Evolutionary conservation across 2,888 invertebrate species (phyloP).

Genomic region (Ecliptopera silaceata): DNA sequence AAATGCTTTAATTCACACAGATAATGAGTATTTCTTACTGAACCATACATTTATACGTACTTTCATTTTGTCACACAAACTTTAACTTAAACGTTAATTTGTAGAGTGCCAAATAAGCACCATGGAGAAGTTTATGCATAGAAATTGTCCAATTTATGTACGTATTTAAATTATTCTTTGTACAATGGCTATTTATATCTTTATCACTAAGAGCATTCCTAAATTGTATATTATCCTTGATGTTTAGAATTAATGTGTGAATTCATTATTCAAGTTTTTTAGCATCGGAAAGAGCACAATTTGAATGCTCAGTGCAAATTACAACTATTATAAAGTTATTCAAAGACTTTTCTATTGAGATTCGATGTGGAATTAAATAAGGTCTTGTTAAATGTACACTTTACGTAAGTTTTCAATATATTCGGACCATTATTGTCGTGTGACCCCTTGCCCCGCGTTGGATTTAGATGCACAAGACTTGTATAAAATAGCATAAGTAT

Average conservation of each 20-base stretch:
- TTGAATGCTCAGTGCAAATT: conserved; percentile 1
- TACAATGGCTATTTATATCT: background rate
- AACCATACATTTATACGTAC: conserved; percentile 1
- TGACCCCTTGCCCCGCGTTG: conserved; percentile 61
- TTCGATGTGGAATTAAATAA: conserved; percentile 18
- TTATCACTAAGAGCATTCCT: conserved; percentile 27
- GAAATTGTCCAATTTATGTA: background rate
- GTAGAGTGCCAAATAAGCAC: conserved; percentile 5
- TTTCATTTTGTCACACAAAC: background rate
- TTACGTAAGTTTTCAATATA: conserved; percentile 27
- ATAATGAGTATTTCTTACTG: conserved; percentile 18
- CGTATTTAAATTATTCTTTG: background rate
- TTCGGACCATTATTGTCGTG: conserved; percentile 30
- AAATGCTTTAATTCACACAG: conserved; percentile 56
- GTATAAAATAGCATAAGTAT: conserved; percentile 49
- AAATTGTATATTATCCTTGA: conserved; percentile 29
- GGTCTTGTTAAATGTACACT: conserved; percentile 19
- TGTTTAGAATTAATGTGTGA: conserved; percentile 10
- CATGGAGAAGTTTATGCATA: background rate
- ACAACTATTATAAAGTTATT: conserved; percentile 1
- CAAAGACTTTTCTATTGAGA: conserved; percentile 1
- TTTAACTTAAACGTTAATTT: background rate
- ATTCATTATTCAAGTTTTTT: background rate
- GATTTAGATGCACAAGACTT: conserved; percentile 71
- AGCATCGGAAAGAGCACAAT: background rate